A percentile compares a stretch with the other conserved stretches of the same genome.
phyloP scores from a whole-genome alignment of 1,140 invertebrate genomes.

The Drosophila tsacasi region DNA sequence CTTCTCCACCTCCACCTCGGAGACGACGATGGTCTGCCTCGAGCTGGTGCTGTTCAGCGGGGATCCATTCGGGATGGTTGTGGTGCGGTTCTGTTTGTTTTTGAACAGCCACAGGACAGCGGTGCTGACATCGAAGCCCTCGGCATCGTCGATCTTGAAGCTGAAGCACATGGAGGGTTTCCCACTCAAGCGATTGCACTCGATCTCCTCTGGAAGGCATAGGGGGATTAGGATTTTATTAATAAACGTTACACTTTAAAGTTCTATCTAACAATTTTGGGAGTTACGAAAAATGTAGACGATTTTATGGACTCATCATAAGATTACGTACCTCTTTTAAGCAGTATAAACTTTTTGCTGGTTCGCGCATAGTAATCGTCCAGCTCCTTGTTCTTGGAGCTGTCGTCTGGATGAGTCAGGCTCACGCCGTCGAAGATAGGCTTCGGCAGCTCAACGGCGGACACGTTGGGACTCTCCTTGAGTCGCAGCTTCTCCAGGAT shows the following conservation, averaged over 20 bases:
- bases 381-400: constrained; percentile 84
- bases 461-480: constrained; percentile 89
- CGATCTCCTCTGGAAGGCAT: constrained; percentile 58
- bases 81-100: constrained; percentile 86
- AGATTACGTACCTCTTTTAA: constrained; percentile 88
- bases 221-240: not conserved
- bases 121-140: constrained; percentile 89
- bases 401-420: constrained; percentile 87
- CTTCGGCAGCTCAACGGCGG: constrained; percentile 88
- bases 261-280: not conserved
- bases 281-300: too few species aligned
- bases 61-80: constrained; percentile 84
- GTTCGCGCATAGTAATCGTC: constrained; percentile 93
- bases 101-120: constrained; percentile 93
- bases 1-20: constrained; percentile 92
- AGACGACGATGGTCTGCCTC: constrained; percentile 90
- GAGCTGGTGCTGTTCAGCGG: constrained; percentile 5
- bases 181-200: constrained; percentile 83
- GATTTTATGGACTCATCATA: not conserved
- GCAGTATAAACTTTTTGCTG: constrained; percentile 92
- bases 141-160: constrained; percentile 89
- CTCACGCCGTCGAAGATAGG: constrained; percentile 89
- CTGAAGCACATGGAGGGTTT: constrained; percentile 89
- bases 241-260: not conserved
- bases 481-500: constrained; percentile 91